Base-by-base conservation (phyloP, 2,797 vertebrate species). In the Lindbergichthys nudifrons region DNA sequence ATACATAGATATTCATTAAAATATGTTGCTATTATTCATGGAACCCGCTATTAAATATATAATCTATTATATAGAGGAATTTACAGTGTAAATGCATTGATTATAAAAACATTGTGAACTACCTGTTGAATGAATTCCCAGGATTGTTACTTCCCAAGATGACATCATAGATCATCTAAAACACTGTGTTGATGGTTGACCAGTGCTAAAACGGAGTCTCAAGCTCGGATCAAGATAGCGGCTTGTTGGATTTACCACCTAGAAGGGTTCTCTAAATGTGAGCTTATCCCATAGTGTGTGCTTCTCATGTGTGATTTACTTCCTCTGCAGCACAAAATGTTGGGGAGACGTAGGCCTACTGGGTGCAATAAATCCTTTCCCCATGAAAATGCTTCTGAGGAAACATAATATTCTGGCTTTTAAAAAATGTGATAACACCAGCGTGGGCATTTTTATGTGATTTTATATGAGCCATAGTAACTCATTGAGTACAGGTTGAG, bases 221-320 rank as follows among this genome's bases (percentile, higher is more conserved):
- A 61, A 45, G 48, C 54, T 21, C 32, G 32, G 63, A 57, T 68
- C 67, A 48, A 59, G 60, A 36, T 65, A 50, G 66, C 67, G 1
- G n/a, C 48, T 59, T 8, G 11, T 57, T 48, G 61, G 77, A 75
- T 75, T 72, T 57, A 81, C 50, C 47, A 21, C 39, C 43, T 68
- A 61, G 46, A 77, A 39, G 50, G 57, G 60, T 76, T 75, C 72
- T 69, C 72, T 50, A 18, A 74, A 63, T 59, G 61, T 21, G 52
- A 59, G 16, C 39, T 64, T 51, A 54, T 62, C 46, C 68, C 50
- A 26, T 41, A 65, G 41, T 59, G 46, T 15, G 47, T 73, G 16
- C 65, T n/a, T 65, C 48, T 68, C 19, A 36, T 36, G 0, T 30
- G 51, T 48, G 32, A 82, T 84, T 87, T 82, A 69, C 39, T 39